These are phyloP conservation scores for Mactra quadrangularis DNA, from an alignment of 1,140 invertebrate genomes.

Conservation along the genomic window DNA sequence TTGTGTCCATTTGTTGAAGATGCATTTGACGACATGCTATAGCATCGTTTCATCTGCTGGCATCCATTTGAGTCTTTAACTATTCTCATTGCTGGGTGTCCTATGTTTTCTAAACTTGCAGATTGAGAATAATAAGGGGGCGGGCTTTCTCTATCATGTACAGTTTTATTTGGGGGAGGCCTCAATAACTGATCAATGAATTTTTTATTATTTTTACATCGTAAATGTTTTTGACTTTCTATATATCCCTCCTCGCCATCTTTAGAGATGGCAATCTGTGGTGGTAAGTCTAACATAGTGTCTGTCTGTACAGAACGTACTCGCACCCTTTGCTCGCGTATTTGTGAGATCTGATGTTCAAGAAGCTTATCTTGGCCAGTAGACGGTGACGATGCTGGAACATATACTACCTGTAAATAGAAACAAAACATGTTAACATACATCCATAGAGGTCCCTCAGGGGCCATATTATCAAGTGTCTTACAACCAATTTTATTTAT, in stretches of 20 bases:
- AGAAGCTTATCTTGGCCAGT: constrained; percentile 66
- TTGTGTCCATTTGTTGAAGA: constrained; percentile 38
- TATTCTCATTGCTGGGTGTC: constrained; percentile 49
- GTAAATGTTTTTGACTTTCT: constrained; percentile 86
- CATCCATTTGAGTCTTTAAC: constrained; percentile 59
- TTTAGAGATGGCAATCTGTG: constrained; percentile 87
- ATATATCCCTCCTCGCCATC: constrained; percentile 89
- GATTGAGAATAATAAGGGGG: constrained; percentile 87
- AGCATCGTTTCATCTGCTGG: constrained; percentile 56
- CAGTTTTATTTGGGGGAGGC: constrained; percentile 89
- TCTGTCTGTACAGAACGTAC: constrained; percentile 87
- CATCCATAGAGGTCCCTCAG: too few species aligned
- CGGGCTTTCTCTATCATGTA: constrained; percentile 88
- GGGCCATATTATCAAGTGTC: too few species aligned
- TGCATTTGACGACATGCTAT: constrained; percentile 59
- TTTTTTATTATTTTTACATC: constrained; percentile 86
- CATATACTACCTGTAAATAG: constrained; percentile 65
- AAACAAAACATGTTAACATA: constrained; percentile 4
- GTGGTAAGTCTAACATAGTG: constrained; percentile 88
- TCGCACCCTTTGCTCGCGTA: constrained; percentile 86
- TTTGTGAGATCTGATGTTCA: constrained; percentile 78
- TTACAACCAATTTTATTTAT: too few species aligned
- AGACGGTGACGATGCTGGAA: constrained; percentile 61
- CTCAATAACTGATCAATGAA: constrained; percentile 89
- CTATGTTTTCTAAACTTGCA: constrained; percentile 68